Conservation (phyloP, 2,888 invertebrate species). For the Baronia brevicornis region DNA sequence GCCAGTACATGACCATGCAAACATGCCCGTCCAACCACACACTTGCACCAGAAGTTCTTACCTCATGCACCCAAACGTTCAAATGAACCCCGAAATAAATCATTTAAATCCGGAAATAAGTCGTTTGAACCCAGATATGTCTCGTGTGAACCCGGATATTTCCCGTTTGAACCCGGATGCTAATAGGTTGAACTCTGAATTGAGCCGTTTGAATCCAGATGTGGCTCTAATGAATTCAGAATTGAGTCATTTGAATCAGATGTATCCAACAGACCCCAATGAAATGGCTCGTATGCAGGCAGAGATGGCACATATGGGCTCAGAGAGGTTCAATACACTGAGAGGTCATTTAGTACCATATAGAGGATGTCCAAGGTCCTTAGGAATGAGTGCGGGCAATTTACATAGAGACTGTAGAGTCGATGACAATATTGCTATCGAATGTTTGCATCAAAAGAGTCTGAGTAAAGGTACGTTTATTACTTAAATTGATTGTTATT, state of each 20-base stretch:
- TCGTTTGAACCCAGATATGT: conserved; percentile 32
- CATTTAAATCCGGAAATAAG: conserved; percentile 25
- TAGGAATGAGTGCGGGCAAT: conserved; percentile 57
- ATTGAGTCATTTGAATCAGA: conserved; percentile 29
- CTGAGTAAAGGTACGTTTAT: conserved; percentile 49
- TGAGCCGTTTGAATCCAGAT: conserved; percentile 33
- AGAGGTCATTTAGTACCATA: conserved; percentile 64
- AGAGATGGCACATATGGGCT: conserved; percentile 42
- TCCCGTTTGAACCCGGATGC: conserved; percentile 30
- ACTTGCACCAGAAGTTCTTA: conserved; percentile 48
- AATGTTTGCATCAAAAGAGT: conserved; percentile 59
- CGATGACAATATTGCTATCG: conserved; percentile 45
- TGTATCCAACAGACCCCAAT: conserved; percentile 33
- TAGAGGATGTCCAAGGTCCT: conserved; percentile 42
- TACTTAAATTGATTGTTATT: background rate
- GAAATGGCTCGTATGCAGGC: conserved; percentile 36
- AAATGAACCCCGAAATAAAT: conserved; percentile 21
- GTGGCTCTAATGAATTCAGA: conserved; percentile 34
- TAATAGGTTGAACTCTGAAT: conserved; percentile 27
- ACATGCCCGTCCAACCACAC: conserved; percentile 35
- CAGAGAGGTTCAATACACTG: conserved; percentile 53
- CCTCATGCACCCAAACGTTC: conserved; percentile 31
- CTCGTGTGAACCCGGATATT: conserved; percentile 28
- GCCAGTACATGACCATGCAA: conserved; percentile 36
- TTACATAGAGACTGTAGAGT: conserved; percentile 52